Conservation (phyloP, 2,113 vertebrate genomes). For the Thymallus thymallus region DNA sequence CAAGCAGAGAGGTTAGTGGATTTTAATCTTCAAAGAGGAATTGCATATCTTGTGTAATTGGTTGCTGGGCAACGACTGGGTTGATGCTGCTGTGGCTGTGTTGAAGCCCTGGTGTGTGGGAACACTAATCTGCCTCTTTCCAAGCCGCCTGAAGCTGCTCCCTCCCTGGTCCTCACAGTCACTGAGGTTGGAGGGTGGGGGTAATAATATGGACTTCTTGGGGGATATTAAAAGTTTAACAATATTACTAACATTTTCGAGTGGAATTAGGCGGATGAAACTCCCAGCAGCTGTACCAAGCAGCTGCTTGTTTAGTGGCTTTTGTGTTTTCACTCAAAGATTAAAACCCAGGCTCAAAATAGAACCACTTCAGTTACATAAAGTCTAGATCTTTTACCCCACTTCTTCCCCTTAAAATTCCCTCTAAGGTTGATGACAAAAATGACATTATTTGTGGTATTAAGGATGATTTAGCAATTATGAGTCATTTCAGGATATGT, state of each 20-base stretch:
- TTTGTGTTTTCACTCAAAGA: slow-evolving; percentile 6
- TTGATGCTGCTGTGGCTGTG: slow-evolving; percentile 23
- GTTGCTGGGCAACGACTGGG: slow-evolving; percentile 41
- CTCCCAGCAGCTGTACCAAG: slow-evolving; percentile 15
- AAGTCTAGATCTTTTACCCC: too few relatives aligned
- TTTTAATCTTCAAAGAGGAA: slow-evolving; percentile 41
- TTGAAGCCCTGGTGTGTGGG: slow-evolving; percentile 27
- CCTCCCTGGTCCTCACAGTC: not conserved
- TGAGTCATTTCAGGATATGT: too few relatives aligned
- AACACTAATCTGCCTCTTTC: slow-evolving; percentile 24
- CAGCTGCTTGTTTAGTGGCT: slow-evolving; percentile 13
- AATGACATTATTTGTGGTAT: too few relatives aligned
- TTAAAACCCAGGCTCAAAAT: slow-evolving; percentile 23
- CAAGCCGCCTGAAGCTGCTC: not conserved
- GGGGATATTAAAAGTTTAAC: slow-evolving; percentile 23
- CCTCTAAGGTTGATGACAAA: too few relatives aligned
- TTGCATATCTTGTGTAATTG: slow-evolving; percentile 33
- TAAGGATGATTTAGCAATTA: not conserved
- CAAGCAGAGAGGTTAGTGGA: slow-evolving; percentile 10
- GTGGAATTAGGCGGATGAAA: slow-evolving; percentile 16
- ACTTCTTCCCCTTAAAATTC: too few relatives aligned
- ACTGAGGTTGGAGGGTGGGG: not conserved
- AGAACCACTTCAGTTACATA: slow-evolving; percentile 14
- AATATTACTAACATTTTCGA: slow-evolving; percentile 10
- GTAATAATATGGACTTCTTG: slow-evolving; percentile 12